A percentile compares a stretch with the other conserved stretches of the same genome.
These are phyloP conservation scores for Aleiodes alternator DNA, from an alignment of 2,888 invertebrate species.

Conservation along the genomic window DNA sequence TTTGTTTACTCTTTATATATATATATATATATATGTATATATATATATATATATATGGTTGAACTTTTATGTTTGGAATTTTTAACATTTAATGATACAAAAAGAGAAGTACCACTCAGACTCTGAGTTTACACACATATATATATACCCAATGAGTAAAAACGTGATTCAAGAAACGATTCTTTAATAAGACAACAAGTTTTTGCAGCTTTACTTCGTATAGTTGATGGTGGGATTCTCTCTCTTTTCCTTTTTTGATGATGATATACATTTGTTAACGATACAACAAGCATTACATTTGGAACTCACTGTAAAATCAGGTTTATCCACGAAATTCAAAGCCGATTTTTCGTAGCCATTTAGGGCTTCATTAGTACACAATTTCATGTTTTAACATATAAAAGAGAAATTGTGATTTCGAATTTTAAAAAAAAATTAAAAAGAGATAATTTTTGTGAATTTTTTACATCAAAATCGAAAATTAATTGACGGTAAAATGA, in stretches of 20 bases:
- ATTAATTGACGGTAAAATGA: too few species aligned
- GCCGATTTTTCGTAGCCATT: conserved; percentile 26
- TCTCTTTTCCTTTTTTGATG: conserved; percentile 32
- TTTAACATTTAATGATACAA: conserved; percentile 30
- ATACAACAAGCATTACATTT: not conserved
- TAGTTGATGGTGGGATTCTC: not conserved
- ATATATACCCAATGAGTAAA: not conserved
- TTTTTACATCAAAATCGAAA: too few species aligned
- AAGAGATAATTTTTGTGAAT: too few species aligned
- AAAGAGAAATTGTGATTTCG: not conserved
- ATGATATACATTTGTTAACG: conserved; percentile 26
- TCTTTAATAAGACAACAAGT: conserved; percentile 34
- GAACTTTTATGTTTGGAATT: conserved; percentile 12
- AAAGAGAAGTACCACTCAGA: conserved; percentile 6
- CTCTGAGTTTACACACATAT: conserved; percentile 10
- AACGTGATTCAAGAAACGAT: conserved; percentile 35
- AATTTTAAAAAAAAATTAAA: too few species aligned
- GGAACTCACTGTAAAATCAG: conserved; percentile 16
- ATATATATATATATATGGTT: not conserved
- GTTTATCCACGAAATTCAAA: conserved; percentile 17
- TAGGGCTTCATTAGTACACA: conserved; percentile 33
- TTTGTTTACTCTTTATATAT: conserved; percentile 16
- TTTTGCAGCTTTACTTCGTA: not conserved
- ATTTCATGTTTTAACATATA: not conserved
- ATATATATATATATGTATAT: not conserved